Conservation (phyloP, 2,113 vertebrate genomes). For the Sigmodon hispidus region DNA sequence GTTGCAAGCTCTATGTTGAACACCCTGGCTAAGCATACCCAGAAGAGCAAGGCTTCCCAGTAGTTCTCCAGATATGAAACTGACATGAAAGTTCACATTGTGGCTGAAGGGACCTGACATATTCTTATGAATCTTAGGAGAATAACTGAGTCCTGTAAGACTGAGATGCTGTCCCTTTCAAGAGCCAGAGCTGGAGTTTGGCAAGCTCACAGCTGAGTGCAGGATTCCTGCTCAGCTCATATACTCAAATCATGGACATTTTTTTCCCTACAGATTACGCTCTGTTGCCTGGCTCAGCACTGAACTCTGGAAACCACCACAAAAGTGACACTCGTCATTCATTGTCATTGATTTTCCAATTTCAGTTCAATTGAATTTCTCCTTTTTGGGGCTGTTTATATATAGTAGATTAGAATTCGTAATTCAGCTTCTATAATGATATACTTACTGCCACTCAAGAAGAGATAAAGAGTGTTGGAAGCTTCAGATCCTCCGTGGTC, state of each 20-base stretch:
- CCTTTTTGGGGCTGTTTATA: slow-evolving; percentile 57
- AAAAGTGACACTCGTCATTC: slow-evolving; percentile 69
- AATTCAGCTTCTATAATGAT: slow-evolving; percentile 45
- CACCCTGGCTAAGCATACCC: background rate
- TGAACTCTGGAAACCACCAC: slow-evolving; percentile 77
- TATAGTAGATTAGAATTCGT: slow-evolving; percentile 66
- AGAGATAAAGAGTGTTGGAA: slow-evolving; percentile 57
- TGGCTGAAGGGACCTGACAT: background rate
- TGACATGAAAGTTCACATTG: too few relatives aligned
- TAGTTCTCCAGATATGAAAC: background rate
- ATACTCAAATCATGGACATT: background rate
- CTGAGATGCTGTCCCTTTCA: background rate
- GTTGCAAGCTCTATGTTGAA: background rate
- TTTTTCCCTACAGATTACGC: background rate
- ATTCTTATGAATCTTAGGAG: fast-evolving
- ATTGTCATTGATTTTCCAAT: slow-evolving; percentile 85
- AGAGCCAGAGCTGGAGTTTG: background rate
- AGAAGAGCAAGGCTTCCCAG: background rate
- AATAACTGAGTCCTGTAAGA: background rate
- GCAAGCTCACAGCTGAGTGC: background rate
- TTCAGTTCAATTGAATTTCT: slow-evolving; percentile 79
- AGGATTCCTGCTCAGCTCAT: background rate
- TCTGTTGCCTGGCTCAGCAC: slow-evolving; percentile 74
- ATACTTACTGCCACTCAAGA: slow-evolving; percentile 14
- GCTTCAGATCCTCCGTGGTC: slow-evolving; percentile 46